Base-by-base conservation (phyloP, 2,113 vertebrate species). In the Cyanoliseus patagonus region DNA sequence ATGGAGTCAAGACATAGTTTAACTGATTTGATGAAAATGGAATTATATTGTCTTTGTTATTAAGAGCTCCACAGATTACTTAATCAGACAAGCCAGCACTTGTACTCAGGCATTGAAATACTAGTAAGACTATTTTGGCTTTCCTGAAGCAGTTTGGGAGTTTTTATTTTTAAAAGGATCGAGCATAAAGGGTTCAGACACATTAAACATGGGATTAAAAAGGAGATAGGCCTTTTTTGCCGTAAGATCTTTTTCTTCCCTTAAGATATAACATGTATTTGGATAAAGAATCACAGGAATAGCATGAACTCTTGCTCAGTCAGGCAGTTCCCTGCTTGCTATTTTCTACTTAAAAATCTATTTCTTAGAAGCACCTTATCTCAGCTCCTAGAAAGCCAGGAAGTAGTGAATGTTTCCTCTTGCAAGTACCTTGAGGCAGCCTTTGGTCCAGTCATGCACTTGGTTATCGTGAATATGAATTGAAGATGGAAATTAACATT, bases 21-120 rank as follows among this genome's bases (percentile, higher is more conserved):
- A 86, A 78, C 31, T 68, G 69, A 92, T 62, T 84, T 87, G 92
- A 72, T 49, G 35, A 51, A 68, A 94, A 77, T 1, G 1, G 39
- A 75, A 52, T 81, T 91, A 25, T 51, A 24, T 91, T 83, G 62
- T 75, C 85, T 91, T 89, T 96, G 66, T 76, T 96, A 63, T 78
- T 94, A 92, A 87, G 70, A 96, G 57, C 82, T 79, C 90, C 47
- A n/a, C 70, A 39, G 68, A 78, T 97, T 87, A 70, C 75, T 79
- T 95, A 93, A 83, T 86, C 79, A 84, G 86, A 68, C 96, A 97
- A 94, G 92, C 83, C 90, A 92, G 83, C 87, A 74, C 96, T 96
- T 95, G 94, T 52, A 63, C 33, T 88, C 28, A 41, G 73, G 24
- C 83, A 79, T 44, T 95, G 85, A 88, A 94, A 64, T 88, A 67